Evolutionary conservation across 2,888 invertebrate species (phyloP), one percentile per base, ranked within the genome.

Genomic region (Limnephilus lunatus): DNA sequence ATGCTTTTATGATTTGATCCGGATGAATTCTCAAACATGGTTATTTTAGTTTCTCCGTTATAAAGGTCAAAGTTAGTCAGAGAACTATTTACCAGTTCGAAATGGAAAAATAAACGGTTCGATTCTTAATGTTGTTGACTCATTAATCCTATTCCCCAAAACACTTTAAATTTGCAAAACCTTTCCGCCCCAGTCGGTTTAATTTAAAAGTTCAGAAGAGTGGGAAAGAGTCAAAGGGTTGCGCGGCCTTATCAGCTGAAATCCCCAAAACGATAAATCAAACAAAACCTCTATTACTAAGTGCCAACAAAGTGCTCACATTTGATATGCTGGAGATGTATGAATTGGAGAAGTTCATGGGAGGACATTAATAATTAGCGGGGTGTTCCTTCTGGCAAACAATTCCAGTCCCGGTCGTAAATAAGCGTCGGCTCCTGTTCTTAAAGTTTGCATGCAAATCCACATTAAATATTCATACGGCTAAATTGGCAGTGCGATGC

Each of bases 381-480:
- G 32, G 19, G 82, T 82, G 32, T 68, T 68, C 68, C 82, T 82
- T 31, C 31, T 31, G 31, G 15, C 32, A 82, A 32, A 32, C 31
- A 32, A 31, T 31, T 19, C 15, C 82, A 82, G 30, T 14, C 30
- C 31, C 32, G 82, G 82, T 82, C 32, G 32, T 82, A 32, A 30
- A 32, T 85, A 39, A 85, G 39, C 85, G 39, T 19, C 19, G 19
- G 39, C n/a, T 85, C 32, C 85, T 44, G 85, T 82, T 39, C 85
- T 85, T 44, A 39, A 85, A 85, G 25, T 85, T 85, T 35, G 68
- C 85, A 90, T 90, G 90, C 85, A 90, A 90, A 90, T 90, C 83
- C 53, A 32, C 48, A 90, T 85, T 90, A 90, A 85, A 85, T 83
- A 90, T 90, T 90, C 85, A 90, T 90, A 39, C 53, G 25, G 31